A percentile compares a stretch with the other conserved stretches of the same genome.
Evolutionary conservation across 2,113 vertebrate species (phyloP).

Genomic region (Picathartes gymnocephalus): DNA sequence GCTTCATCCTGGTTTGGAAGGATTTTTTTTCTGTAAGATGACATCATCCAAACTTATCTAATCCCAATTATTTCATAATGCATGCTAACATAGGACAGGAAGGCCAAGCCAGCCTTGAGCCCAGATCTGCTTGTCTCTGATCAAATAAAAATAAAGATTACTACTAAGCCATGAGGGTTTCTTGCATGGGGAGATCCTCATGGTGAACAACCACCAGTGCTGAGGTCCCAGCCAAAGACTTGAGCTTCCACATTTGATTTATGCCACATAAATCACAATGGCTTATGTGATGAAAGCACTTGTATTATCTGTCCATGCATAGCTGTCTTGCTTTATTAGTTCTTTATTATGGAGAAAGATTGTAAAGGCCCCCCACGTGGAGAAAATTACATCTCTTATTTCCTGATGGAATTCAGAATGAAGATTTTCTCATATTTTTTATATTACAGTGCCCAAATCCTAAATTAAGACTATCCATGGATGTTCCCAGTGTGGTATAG

Average conservation of each 20-base stretch:
- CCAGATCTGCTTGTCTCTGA: not conserved
- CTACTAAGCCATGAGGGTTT: not conserved
- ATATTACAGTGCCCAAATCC: not conserved
- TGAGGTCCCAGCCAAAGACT: not conserved
- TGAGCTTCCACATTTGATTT: not conserved
- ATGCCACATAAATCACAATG: not conserved
- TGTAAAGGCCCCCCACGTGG: not conserved
- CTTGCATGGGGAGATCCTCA: not conserved
- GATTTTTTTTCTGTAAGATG: not conserved
- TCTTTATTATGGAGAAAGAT: not conserved
- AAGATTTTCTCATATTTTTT: not conserved
- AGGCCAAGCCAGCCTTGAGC: not conserved
- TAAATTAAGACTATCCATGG: not conserved
- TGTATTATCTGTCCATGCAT: not conserved
- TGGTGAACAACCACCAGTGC: not conserved
- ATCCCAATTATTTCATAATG: not conserved
- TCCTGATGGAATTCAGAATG: not conserved
- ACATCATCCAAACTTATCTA: not conserved
- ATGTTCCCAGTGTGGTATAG: not conserved
- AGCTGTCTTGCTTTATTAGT: not conserved
- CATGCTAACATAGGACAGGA: not conserved
- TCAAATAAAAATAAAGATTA: not conserved
- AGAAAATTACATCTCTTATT: not conserved
- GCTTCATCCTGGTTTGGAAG: not conserved
- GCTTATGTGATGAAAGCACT: not conserved